Evolutionary conservation across 2,113 vertebrate species (phyloP), one percentile per base, ranked within the genome.

Genomic region (Euleptes europaea): DNA sequence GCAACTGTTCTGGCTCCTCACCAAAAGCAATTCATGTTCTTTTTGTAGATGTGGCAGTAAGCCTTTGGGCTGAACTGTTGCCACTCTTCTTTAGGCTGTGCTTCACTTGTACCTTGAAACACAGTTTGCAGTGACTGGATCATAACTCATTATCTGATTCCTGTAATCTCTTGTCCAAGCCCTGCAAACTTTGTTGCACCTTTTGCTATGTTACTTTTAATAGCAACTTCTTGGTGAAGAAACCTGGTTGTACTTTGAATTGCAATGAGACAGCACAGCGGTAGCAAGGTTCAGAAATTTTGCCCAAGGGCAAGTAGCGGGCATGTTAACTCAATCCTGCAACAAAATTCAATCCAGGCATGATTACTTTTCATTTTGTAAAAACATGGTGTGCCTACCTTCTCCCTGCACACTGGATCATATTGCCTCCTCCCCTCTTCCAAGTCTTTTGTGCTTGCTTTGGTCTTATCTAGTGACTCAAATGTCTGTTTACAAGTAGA

Each of bases 11-110:
- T 95, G 94, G 93, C 91, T 80, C 54, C 79, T 60, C 70, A 84
- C 90, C 93, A 93, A 35, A 42, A 88, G 15, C 85, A 86, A 71
- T 78, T 85, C 82, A 82, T 85, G 72, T 76, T 77, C 63, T 76
- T 78, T 88, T 72, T 86, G 86, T 85, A 47, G 79, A 93, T 94
- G 92, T 93, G 90, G 90, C 92, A 85, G 87, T 80, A 85, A 93
- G 87, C 88, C 89, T 90, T 88, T 85, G 85, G 86, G 21, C 87
- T 1, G 80, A 40, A 75, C 78, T 65, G 40, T 63, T 86, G 2
- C 92, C 85, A 72, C 0, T 33, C 31, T 15, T n/a, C 5, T 3
- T 54, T 10, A 51, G 26, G 81, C 15, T 73, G 81, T 63, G 80
- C 40, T 49, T 73, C 44, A 33, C 17, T 47, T 17, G 80, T 82